Conservation (phyloP, 2,797 vertebrate species). For the Coccyzus lansbergi region DNA sequence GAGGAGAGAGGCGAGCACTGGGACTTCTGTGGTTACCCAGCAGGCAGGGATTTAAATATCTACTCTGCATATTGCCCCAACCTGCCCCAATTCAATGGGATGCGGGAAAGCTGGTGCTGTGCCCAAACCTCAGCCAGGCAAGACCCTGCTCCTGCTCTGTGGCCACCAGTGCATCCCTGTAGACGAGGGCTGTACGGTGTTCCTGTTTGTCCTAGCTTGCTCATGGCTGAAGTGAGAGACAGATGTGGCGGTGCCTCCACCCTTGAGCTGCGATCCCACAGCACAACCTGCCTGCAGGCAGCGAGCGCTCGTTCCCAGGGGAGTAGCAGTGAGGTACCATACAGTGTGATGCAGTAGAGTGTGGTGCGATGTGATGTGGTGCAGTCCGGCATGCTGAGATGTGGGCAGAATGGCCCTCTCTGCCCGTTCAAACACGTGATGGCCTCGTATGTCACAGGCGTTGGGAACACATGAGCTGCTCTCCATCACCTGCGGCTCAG, state of each 20-base stretch:
- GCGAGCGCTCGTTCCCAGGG: not conserved
- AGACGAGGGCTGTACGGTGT: not conserved
- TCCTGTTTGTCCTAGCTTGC: not conserved
- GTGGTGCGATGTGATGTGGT: not conserved
- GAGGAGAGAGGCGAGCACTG: not conserved
- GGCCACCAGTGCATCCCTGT: not conserved
- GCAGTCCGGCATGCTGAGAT: accelerated
- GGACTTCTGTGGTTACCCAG: not conserved
- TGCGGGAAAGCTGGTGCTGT: too few relatives aligned
- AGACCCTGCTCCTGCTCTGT: not conserved
- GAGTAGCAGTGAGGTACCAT: accelerated
- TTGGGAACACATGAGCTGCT: accelerated
- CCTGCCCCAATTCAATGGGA: not conserved
- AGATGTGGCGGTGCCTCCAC: not conserved
- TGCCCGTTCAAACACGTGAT: accelerated
- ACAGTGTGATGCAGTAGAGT: not conserved
- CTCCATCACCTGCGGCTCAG: accelerated
- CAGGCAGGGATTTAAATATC: not conserved
- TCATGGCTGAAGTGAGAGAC: not conserved
- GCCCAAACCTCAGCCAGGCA: not conserved
- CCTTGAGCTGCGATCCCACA: not conserved
- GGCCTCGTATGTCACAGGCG: accelerated
- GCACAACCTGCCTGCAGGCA: not conserved
- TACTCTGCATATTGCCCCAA: accelerated
- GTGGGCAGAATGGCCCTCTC: not conserved